phyloP scores from a whole-genome alignment of 2,888 invertebrate genomes.

The Diplazon laetatorius region DNA sequence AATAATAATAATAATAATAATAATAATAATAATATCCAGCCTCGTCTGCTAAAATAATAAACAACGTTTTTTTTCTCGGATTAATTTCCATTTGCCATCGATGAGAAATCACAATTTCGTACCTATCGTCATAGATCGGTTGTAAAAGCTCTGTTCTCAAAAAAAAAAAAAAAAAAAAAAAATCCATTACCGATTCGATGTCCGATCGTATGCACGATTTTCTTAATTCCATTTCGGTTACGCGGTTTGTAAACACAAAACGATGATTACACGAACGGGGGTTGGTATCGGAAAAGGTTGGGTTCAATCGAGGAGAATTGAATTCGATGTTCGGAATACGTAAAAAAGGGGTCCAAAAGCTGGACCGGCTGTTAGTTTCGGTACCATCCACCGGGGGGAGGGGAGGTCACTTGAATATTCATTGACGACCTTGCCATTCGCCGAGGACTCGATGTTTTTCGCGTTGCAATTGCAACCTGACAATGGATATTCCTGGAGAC shows the following conservation, averaged over 20 bases:
- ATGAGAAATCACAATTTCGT: conserved; percentile 4
- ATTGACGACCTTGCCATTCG: conserved; percentile 31
- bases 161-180: conserved; percentile 1
- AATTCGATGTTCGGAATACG: conserved; percentile 40
- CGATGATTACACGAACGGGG: conserved; percentile 27
- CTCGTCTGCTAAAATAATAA: too few species aligned
- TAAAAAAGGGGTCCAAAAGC: conserved; percentile 47
- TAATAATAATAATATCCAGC: too few species aligned
- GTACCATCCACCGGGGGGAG: conserved; percentile 55
- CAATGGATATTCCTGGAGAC: conserved; percentile 26
- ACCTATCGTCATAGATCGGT: background rate
- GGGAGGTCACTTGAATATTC: conserved; percentile 65
- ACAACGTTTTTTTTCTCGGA: background rate
- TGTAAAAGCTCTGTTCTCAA: background rate
- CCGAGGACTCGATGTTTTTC: conserved; percentile 1
- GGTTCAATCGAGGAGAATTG: conserved; percentile 30
- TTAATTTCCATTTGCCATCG: conserved; percentile 2
- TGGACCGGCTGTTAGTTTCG: conserved; percentile 32
- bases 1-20: background rate
- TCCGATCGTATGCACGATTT: background rate
- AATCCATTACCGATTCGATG: conserved; percentile 5
- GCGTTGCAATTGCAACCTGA: conserved; percentile 35
- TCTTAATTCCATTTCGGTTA: conserved; percentile 8
- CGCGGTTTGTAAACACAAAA: conserved; percentile 37
- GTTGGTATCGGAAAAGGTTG: background rate